Percentiles rank a stretch among this genome's conserved stretches.
Evolutionary conservation across 2,888 invertebrate genomes (phyloP).

Genomic region (Elegia similella): DNA sequence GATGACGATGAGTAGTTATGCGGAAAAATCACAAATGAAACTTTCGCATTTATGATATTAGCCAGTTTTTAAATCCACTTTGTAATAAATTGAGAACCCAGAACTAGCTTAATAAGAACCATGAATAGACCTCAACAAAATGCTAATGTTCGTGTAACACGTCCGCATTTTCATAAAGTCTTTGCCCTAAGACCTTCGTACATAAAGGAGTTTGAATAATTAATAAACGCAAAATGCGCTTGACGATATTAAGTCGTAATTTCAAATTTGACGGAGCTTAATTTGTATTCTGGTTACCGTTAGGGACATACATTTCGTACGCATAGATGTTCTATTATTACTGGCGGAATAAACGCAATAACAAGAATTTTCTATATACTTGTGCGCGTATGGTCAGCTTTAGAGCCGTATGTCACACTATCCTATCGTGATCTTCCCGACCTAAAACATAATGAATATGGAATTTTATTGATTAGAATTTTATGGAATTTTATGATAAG

Average conservation of each 20-base stretch:
- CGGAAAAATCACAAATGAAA: no score
- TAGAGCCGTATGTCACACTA: no score
- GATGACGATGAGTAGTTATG: no score
- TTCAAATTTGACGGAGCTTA: background rate
- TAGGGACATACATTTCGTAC: constrained; percentile 24
- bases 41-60: no score
- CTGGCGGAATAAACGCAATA: no score
- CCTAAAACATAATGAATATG: no score
- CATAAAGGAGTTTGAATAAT: background rate
- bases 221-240: background rate
- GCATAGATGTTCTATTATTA: no score
- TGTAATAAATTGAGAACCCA: background rate
- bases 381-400: no score
- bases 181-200: background rate
- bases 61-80: background rate
- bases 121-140: background rate
- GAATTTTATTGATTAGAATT: no score
- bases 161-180: background rate
- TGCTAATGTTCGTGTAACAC: background rate
- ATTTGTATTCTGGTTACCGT: background rate
- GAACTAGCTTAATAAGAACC: background rate
- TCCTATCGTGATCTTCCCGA: no score
- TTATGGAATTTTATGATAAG: no score
- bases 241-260: background rate
- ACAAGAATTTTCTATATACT: no score